Evolutionary conservation across 2,797 vertebrate genomes (phyloP).

Genomic region (Halcyon chelicuti): DNA sequence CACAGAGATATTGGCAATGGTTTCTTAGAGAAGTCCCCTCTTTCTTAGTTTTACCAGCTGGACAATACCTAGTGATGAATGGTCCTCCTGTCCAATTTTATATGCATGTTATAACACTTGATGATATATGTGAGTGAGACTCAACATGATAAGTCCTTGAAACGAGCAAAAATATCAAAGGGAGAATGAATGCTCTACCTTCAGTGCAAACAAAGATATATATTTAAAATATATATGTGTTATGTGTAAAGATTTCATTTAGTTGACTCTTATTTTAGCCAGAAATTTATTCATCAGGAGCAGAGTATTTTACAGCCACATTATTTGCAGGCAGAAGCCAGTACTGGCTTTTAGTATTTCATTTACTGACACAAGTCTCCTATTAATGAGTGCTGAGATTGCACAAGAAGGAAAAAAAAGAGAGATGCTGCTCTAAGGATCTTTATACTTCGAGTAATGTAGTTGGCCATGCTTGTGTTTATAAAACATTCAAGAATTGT

Average conservation of each 20-base stretch:
- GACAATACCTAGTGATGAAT: conserved; percentile 70
- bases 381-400: conserved; percentile 77
- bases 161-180: conserved; percentile 61
- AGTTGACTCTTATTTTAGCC: conserved; percentile 30
- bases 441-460: conserved; percentile 73
- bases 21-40: conserved; percentile 38
- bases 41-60: conserved; percentile 51
- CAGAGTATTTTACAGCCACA: conserved; percentile 39
- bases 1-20: conserved; percentile 50
- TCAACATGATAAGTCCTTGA: conserved; percentile 37
- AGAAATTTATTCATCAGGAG: conserved; percentile 57
- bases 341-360: conserved; percentile 50
- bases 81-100: conserved; percentile 62
- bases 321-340: conserved; percentile 45
- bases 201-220: conserved; percentile 16
- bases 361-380: conserved; percentile 60
- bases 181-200: conserved; percentile 39
- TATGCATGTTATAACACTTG: conserved; percentile 63
- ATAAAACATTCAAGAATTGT: conserved; percentile 82
- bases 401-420: conserved; percentile 54
- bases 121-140: conserved; percentile 62
- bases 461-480: conserved; percentile 79
- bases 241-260: conserved; percentile 48
- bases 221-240: conserved; percentile 61
- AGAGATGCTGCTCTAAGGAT: conserved; percentile 60